A percentile compares a stretch with the other conserved stretches of the same genome.
These are phyloP conservation scores for Euzophera pinguis DNA, from an alignment of 2,888 invertebrate genomes.

Conservation along the genomic window DNA sequence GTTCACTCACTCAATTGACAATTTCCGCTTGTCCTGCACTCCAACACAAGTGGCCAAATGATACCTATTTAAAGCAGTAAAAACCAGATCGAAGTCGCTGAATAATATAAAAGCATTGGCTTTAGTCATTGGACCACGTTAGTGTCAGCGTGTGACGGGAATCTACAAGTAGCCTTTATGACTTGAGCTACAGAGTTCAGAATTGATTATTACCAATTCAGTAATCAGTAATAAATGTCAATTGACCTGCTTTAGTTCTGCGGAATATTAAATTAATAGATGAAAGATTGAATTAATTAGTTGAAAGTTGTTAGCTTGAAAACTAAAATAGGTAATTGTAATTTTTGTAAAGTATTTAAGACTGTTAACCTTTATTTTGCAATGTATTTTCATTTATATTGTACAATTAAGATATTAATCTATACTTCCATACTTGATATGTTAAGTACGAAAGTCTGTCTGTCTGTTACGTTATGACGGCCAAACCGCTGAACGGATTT, in stretches of 20 bases:
- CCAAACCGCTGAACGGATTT: too few relatives aligned
- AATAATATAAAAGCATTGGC: slow-evolving; percentile 31
- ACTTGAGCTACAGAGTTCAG: neutral
- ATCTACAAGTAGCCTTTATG: neutral
- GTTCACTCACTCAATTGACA: neutral
- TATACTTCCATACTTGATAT: too few relatives aligned
- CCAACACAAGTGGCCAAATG: slow-evolving; percentile 3
- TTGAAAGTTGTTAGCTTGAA: too few relatives aligned
- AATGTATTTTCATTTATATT: too few relatives aligned
- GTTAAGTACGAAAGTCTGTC: too few relatives aligned
- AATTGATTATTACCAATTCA: too few relatives aligned
- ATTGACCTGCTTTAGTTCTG: neutral
- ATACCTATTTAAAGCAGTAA: slow-evolving; percentile 8
- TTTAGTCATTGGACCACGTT: slow-evolving; percentile 28
- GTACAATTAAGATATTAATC: too few relatives aligned
- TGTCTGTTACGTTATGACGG: too few relatives aligned
- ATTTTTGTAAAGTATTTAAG: too few relatives aligned
- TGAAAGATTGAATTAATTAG: neutral
- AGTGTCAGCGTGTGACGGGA: slow-evolving; percentile 1
- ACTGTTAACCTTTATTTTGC: too few relatives aligned
- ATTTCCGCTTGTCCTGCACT: neutral
- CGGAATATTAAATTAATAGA: neutral
- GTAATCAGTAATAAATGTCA: neutral
- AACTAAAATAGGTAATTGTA: too few relatives aligned
- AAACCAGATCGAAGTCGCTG: slow-evolving; percentile 34